Evolutionary conservation across 2,113 vertebrate genomes (phyloP).

Genomic region (Coregonus clupeaformis): DNA sequence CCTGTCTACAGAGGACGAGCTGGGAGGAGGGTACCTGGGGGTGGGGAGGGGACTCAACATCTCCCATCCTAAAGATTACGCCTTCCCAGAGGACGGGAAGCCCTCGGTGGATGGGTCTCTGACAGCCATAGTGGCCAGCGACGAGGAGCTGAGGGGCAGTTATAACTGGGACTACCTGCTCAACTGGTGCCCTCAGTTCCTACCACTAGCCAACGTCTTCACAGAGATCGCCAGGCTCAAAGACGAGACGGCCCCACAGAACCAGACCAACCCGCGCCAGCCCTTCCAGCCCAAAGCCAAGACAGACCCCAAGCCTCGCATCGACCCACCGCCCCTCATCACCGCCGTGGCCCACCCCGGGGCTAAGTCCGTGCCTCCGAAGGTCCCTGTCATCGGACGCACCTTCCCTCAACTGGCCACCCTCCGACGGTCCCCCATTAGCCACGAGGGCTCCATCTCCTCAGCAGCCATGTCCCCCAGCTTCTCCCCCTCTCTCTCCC

Average conservation of each 20-base stretch:
- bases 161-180: slow-evolving; percentile 99
- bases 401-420: slow-evolving; percentile 85
- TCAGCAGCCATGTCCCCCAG: slow-evolving; percentile 97
- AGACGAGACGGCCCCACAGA: slow-evolving; percentile 85
- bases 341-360: slow-evolving; percentile 95
- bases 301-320: slow-evolving; percentile 88
- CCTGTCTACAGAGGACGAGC: slow-evolving; percentile 88
- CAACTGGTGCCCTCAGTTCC: slow-evolving; percentile 98
- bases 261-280: slow-evolving; percentile 74
- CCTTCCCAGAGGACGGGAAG: slow-evolving; percentile 94
- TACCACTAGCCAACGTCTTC: slow-evolving; percentile 94
- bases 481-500: slow-evolving; percentile 94
- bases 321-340: slow-evolving; percentile 96
- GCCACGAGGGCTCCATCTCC: slow-evolving; percentile 92
- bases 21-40: slow-evolving; percentile 81
- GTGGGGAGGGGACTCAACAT: slow-evolving; percentile 86
- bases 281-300: slow-evolving; percentile 86
- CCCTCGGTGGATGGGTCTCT: slow-evolving; percentile 91
- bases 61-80: slow-evolving; percentile 87
- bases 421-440: slow-evolving; percentile 90
- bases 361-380: slow-evolving; percentile 95
- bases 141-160: slow-evolving; percentile 95
- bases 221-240: slow-evolving; percentile 96
- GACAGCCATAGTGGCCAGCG: slow-evolving; percentile 93
- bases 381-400: slow-evolving; percentile 83